These are phyloP conservation scores for Ernsta delagoae DNA, from an alignment of 2,888 invertebrate species.

Conservation along the genomic window DNA sequence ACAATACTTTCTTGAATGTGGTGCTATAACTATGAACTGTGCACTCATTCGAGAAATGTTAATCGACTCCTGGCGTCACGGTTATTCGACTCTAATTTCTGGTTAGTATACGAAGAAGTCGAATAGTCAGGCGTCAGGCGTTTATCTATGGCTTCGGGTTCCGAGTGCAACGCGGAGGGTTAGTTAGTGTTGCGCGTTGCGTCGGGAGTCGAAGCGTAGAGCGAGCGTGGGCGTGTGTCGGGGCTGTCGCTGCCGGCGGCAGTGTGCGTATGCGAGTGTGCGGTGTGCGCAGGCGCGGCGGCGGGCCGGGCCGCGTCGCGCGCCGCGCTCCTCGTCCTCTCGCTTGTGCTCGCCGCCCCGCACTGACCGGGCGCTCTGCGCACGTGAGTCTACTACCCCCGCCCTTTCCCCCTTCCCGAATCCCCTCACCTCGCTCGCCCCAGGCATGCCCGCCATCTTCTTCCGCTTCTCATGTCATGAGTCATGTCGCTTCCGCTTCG, in stretches of 20 bases:
- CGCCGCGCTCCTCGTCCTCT: too few relatives aligned
- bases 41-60: constrained; percentile 4
- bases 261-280: too few relatives aligned
- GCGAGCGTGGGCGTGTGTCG: too few relatives aligned
- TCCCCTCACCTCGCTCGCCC: too few relatives aligned
- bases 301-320: too few relatives aligned
- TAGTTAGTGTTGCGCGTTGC: not conserved
- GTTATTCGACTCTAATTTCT: not conserved
- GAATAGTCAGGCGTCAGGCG: not conserved
- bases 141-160: constrained; percentile 7
- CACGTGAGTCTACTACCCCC: too few relatives aligned
- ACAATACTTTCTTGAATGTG: constrained; percentile 5
- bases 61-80: not conserved
- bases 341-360: too few relatives aligned
- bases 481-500: constrained; percentile 41
- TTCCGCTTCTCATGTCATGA: constrained; percentile 11
- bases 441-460: too few relatives aligned
- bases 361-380: too few relatives aligned
- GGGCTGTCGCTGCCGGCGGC: too few relatives aligned
- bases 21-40: not conserved
- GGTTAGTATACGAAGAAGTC: not conserved
- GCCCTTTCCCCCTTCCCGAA: too few relatives aligned
- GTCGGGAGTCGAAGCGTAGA: constrained; percentile 11
- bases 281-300: too few relatives aligned
- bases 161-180: not conserved